These are phyloP conservation scores for Melanotaenia nigrans DNA, from an alignment of 2,797 vertebrate genomes.

Conservation along the genomic window DNA sequence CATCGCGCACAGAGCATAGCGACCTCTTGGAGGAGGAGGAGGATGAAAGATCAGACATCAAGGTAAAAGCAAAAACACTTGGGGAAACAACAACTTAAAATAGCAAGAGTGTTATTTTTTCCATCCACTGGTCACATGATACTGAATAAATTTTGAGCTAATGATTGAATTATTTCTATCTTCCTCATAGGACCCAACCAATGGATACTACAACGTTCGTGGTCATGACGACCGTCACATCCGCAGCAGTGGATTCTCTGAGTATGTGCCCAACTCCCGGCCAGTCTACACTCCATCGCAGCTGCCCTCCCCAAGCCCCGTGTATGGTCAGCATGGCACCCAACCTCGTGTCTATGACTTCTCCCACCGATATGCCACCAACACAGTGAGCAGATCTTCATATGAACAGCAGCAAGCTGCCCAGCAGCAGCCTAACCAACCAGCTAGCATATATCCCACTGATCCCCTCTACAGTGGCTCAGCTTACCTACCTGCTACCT, in stretches of 20 bases:
- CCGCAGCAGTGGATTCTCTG: slow-evolving; percentile 84
- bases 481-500: slow-evolving; percentile 87
- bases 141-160: neutral
- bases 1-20: slow-evolving; percentile 88
- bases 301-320: slow-evolving; percentile 84
- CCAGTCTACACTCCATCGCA: slow-evolving; percentile 85
- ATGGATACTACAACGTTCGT: slow-evolving; percentile 93
- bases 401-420: slow-evolving; percentile 82
- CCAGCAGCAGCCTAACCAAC: slow-evolving; percentile 75
- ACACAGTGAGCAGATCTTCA: slow-evolving; percentile 79
- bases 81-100: slow-evolving; percentile 16
- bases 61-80: slow-evolving; percentile 75
- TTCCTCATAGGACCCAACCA: slow-evolving; percentile 87
- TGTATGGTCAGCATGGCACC: slow-evolving; percentile 84
- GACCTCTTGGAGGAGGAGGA: slow-evolving; percentile 90
- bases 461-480: slow-evolving; percentile 83
- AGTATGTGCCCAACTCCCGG: slow-evolving; percentile 84
- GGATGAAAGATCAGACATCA: slow-evolving; percentile 86
- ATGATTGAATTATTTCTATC: neutral
- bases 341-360: slow-evolving; percentile 86
- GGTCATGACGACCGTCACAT: slow-evolving; percentile 87
- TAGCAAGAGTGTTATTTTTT: slow-evolving; percentile 14
- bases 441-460: slow-evolving; percentile 77
- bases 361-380: slow-evolving; percentile 85
- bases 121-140: slow-evolving; percentile 5